These are phyloP conservation scores for Drosophila lacteicornis DNA, from an alignment of 1,140 invertebrate genomes.

Conservation along the genomic window DNA sequence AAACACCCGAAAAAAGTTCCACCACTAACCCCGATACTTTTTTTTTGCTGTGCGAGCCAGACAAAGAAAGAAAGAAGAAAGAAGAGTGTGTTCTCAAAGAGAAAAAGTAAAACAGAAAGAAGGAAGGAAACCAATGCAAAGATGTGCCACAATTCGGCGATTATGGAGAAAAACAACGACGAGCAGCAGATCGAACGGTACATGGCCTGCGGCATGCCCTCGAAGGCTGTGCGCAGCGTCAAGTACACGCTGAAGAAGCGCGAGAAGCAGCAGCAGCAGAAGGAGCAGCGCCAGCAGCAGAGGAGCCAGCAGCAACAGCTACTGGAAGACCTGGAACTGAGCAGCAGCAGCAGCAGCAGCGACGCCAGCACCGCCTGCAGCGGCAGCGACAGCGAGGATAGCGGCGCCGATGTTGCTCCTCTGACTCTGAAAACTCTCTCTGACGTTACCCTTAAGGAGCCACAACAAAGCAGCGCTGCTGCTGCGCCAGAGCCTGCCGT, in stretches of 20 bases:
- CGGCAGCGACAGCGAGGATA: constrained; percentile 42
- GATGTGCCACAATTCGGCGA: constrained; percentile 81
- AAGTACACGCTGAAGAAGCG: constrained; percentile 77
- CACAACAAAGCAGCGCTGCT: not conserved
- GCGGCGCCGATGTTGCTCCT: constrained; percentile 28
- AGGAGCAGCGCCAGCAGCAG: constrained; percentile 35
- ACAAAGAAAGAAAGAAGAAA: constrained; percentile 12
- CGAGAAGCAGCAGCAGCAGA: constrained; percentile 50
- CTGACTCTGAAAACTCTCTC: constrained; percentile 8
- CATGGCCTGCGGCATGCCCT: constrained; percentile 76
- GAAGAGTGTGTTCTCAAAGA: constrained; percentile 24
- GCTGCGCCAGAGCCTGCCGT: not conserved
- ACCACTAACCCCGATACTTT: not conserved
- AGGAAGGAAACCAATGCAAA: constrained; percentile 73
- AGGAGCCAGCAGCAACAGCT: constrained; percentile 27
- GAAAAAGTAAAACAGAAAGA: not conserved
- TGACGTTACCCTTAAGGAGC: constrained; percentile 13
- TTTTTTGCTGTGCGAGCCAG: constrained; percentile 32
- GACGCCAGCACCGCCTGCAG: constrained; percentile 2
- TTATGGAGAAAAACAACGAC: constrained; percentile 69
- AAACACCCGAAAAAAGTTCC: constrained; percentile 5
- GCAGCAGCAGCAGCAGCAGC: constrained; percentile 27
- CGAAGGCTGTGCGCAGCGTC: constrained; percentile 75
- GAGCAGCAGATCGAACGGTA: constrained; percentile 79
- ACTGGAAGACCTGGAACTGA: constrained; percentile 30